Evolutionary conservation across 2,113 vertebrate species (phyloP).

Genomic region (Channa maculata): DNA sequence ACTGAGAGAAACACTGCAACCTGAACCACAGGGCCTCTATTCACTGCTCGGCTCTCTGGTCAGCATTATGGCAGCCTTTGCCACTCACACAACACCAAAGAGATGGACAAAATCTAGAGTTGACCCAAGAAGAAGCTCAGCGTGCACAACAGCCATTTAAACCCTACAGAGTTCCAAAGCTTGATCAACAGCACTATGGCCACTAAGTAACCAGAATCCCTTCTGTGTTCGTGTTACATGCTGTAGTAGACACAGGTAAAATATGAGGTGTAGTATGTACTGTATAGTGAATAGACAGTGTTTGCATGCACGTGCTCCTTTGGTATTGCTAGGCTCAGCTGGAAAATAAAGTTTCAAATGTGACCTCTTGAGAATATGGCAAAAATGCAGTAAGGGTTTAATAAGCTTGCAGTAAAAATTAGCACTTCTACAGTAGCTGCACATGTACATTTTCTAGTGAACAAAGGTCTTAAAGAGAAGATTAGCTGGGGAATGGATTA

Average conservation of each 20-base stretch:
- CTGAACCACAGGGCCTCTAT: constrained; percentile 1
- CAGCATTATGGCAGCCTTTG: not conserved
- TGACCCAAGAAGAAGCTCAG: constrained; percentile 70
- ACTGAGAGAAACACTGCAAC: constrained; percentile 6
- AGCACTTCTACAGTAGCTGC: constrained; percentile 17
- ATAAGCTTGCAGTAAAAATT: constrained; percentile 22
- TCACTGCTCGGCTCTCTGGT: constrained; percentile 22
- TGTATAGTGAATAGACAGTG: constrained; percentile 7
- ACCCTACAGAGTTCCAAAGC: constrained; percentile 63
- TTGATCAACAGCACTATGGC: constrained; percentile 60
- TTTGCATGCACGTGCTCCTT: constrained; percentile 17
- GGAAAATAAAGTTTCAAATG: too few species aligned
- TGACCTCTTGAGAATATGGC: not conserved
- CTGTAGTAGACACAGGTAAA: constrained; percentile 1
- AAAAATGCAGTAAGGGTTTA: constrained; percentile 1
- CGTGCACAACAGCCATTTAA: constrained; percentile 69
- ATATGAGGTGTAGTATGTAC: constrained; percentile 8
- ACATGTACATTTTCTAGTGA: constrained; percentile 34
- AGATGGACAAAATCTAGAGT: constrained; percentile 70
- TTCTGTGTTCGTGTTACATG: constrained; percentile 11
- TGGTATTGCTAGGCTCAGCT: not conserved
- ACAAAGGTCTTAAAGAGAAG: constrained; percentile 38
- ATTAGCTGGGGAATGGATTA: constrained; percentile 34
- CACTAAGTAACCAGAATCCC: constrained; percentile 58
- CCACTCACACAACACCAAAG: constrained; percentile 19